Base-by-base conservation (phyloP, 64 coral and sea anemone genomes). In the Hydrozoanthus tunicans region DNA sequence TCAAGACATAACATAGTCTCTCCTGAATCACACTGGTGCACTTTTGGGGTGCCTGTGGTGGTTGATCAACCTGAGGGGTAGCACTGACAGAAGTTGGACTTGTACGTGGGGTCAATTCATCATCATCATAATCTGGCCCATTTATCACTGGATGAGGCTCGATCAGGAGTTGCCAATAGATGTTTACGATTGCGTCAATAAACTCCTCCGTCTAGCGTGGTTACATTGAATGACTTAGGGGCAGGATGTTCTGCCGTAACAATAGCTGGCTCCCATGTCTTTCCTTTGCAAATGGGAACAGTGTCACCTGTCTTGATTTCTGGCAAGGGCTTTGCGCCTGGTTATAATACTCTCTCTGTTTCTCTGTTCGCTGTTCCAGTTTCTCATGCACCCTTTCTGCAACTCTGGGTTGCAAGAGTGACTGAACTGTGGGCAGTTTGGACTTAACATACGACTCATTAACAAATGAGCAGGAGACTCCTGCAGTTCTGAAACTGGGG, bases 231-330 rank as follows among this genome's bases (percentile, higher is more conserved):
- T 73, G 4, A 73, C 51, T 3, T 73, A 3, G 24, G 23, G 6
- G 25, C 70, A 73, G 5, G 70, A 73, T 73, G 70, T 27, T 32
- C 23, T 32, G 70, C 7, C 0, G 70, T 73, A 73, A 81, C 6
- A 11, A 43, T 27, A 32, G 70, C 70, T 73, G 70, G 70, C 25
- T 73, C 5, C 57, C 78, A 80, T 11, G 15, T 55, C 70, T 69
- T 85, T 1, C 64, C 53, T 69, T 43, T 85, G 51, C 8, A 7
- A 52, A 85, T 58, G 32, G 17, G 64, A 53, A 85, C 82, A 56
- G 65, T 86, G 65, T 85, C 53, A 85, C 26, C 51, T 60, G 20
- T 9, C 82, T 86, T 56, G 82, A 86, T 72, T 58, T 72, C 53
- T 58, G 6, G 53, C 82, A 85, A 57, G n/a, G 53, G 59, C 80